phyloP scores from a whole-genome alignment of 2,113 vertebrate species.

The Oreocharis arfaki region DNA sequence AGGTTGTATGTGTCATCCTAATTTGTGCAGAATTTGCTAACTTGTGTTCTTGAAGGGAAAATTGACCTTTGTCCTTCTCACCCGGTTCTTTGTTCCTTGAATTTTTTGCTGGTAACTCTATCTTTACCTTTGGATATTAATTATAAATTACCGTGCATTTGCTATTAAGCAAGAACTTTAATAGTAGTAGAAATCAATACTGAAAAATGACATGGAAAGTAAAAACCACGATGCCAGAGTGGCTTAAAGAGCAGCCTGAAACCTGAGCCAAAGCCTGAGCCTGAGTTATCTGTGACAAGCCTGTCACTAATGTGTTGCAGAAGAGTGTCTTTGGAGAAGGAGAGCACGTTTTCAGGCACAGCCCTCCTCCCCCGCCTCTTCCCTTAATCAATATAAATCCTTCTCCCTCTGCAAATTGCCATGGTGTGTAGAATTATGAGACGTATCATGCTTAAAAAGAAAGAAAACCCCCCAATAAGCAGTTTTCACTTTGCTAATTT shows the following conservation, averaged over 20 bases:
- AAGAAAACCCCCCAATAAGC: slow-evolving; percentile 71
- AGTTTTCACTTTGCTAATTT: slow-evolving; percentile 74
- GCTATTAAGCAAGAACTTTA: slow-evolving; percentile 42
- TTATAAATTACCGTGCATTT: slow-evolving; percentile 58
- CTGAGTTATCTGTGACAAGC: slow-evolving; percentile 28
- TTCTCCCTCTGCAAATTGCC: slow-evolving; percentile 58
- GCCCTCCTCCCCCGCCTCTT: slow-evolving; percentile 22
- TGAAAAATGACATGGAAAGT: slow-evolving; percentile 57
- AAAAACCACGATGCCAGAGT: slow-evolving; percentile 33
- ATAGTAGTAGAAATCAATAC: slow-evolving; percentile 62
- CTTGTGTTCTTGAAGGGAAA: background rate
- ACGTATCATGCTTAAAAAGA: slow-evolving; percentile 57
- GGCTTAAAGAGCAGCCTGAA: slow-evolving; percentile 52
- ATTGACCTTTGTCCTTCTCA: background rate
- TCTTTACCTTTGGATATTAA: slow-evolving; percentile 48
- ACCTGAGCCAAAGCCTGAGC: slow-evolving; percentile 15
- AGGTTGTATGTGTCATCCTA: slow-evolving; percentile 43
- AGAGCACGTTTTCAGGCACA: slow-evolving; percentile 49
- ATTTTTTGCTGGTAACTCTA: slow-evolving; percentile 2
- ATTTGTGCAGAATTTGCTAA: background rate
- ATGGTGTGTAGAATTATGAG: slow-evolving; percentile 68
- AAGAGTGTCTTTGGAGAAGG: slow-evolving; percentile 30
- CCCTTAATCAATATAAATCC: slow-evolving; percentile 71
- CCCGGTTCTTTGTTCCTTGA: background rate
- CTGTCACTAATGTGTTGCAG: slow-evolving; percentile 43